Evolutionary conservation across 2,113 vertebrate genomes (phyloP).

Genomic region (Lagopus leucura): DNA sequence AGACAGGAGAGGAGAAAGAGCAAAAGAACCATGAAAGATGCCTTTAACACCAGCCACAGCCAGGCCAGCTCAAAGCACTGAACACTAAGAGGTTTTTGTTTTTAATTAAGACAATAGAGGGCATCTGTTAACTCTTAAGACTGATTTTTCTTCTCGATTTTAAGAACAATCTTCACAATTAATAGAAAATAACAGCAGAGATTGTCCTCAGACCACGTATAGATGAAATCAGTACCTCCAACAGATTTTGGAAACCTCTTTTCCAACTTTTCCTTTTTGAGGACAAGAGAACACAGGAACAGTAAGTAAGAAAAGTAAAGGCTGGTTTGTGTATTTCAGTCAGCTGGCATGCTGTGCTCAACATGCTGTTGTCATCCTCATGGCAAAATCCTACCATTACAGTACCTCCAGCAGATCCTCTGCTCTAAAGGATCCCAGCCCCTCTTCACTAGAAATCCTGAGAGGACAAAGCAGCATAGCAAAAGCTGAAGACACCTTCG

Average conservation of each 20-base stretch:
- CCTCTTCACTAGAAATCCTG: neutral
- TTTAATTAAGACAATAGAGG: neutral
- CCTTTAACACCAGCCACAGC: conserved; percentile 15
- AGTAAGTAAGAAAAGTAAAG: neutral
- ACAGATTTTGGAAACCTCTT: neutral
- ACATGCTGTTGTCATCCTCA: neutral
- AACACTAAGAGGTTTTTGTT: conserved; percentile 1
- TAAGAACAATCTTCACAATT: neutral
- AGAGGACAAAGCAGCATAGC: neutral
- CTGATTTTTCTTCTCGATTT: neutral
- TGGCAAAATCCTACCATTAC: neutral
- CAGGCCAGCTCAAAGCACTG: neutral
- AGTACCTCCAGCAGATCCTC: neutral
- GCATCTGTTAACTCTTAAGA: neutral
- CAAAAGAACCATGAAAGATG: neutral
- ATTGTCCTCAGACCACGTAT: neutral
- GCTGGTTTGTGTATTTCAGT: neutral
- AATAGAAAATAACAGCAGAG: neutral
- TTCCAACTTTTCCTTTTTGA: neutral
- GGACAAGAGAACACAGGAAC: neutral
- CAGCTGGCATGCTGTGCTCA: neutral
- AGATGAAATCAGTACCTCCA: neutral
- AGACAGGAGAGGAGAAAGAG: conserved; percentile 1
- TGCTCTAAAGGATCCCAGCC: neutral
- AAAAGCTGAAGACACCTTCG: neutral